These are phyloP conservation scores for Ormyrus thymus DNA, from an alignment of 2,888 invertebrate genomes.

Conservation along the genomic window DNA sequence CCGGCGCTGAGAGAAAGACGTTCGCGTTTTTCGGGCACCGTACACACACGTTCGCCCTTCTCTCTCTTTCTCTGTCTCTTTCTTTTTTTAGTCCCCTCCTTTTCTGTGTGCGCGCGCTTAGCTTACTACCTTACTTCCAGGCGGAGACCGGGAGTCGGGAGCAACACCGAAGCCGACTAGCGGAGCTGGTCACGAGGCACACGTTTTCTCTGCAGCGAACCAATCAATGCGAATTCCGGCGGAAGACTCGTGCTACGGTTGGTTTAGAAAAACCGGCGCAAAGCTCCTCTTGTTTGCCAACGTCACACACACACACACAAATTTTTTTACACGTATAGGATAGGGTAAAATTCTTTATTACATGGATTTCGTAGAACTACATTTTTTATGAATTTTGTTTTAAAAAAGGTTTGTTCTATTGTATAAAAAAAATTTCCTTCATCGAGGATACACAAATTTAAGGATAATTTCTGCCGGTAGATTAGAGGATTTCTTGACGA, in stretches of 20 bases:
- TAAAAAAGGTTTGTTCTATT: not conserved
- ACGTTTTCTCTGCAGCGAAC: slow-evolving; percentile 4
- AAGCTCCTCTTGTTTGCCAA: slow-evolving; percentile 17
- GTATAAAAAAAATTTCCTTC: not conserved
- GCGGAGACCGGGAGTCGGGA: too few species aligned
- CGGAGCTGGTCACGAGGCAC: slow-evolving; percentile 21
- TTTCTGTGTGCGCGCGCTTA: too few species aligned
- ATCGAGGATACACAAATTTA: not conserved
- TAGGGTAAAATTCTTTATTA: not conserved
- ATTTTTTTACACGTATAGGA: too few species aligned
- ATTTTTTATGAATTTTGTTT: slow-evolving; percentile 5
- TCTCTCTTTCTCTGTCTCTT: not conserved
- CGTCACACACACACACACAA: too few species aligned
- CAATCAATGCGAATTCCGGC: slow-evolving; percentile 10
- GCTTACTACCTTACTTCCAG: too few species aligned
- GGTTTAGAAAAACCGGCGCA: slow-evolving; percentile 41
- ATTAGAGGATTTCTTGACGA: too few species aligned
- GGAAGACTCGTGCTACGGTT: not conserved
- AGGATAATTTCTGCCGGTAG: not conserved
- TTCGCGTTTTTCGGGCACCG: slow-evolving; percentile 37
- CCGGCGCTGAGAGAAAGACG: slow-evolving; percentile 30
- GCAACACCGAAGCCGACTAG: not conserved
- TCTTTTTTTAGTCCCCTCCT: not conserved
- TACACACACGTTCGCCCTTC: slow-evolving; percentile 8
- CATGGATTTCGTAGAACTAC: not conserved